Evolutionary conservation across 2,888 invertebrate species (phyloP).

Genomic region (Crioceris asparagi): DNA sequence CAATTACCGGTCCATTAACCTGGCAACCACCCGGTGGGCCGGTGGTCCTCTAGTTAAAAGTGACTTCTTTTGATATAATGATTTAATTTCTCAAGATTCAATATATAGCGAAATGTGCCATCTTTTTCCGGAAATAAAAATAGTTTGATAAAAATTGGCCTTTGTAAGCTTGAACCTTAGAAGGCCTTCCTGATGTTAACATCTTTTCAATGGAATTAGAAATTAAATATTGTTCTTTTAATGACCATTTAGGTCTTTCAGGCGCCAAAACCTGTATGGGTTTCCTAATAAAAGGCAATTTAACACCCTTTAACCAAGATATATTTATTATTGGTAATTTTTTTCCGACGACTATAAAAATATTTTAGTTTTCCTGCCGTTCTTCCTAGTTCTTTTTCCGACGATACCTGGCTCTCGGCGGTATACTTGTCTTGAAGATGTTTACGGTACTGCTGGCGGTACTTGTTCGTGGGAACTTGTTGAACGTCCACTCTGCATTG

Average conservation of each 20-base stretch:
- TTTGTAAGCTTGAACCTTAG: conserved; percentile 5
- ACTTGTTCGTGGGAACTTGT: neutral
- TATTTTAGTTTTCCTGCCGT: no score
- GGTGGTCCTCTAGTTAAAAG: no score
- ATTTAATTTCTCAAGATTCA: conserved; percentile 5
- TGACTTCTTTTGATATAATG: conserved; percentile 1
- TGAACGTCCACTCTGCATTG: no score
- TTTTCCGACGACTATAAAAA: neutral
- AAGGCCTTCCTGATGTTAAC: no score
- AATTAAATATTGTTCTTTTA: no score
- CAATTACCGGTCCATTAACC: conserved; percentile 1
- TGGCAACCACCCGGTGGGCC: neutral
- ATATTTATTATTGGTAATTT: neutral
- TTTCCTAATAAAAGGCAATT: no score
- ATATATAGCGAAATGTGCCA: no score
- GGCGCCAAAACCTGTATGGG: no score
- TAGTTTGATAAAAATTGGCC: conserved; percentile 12
- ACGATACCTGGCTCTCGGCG: conserved; percentile 1
- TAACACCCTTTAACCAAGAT: conserved; percentile 1
- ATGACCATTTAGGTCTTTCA: no score
- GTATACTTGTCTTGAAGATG: neutral
- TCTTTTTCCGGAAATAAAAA: conserved; percentile 9
- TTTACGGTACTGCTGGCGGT: neutral
- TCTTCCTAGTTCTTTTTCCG: neutral
- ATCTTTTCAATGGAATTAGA: no score